Percentiles rank a stretch among this genome's conserved stretches.
Evolutionary conservation across 2,888 invertebrate genomes (phyloP).

Genomic region (Eristalinus aeneus): DNA sequence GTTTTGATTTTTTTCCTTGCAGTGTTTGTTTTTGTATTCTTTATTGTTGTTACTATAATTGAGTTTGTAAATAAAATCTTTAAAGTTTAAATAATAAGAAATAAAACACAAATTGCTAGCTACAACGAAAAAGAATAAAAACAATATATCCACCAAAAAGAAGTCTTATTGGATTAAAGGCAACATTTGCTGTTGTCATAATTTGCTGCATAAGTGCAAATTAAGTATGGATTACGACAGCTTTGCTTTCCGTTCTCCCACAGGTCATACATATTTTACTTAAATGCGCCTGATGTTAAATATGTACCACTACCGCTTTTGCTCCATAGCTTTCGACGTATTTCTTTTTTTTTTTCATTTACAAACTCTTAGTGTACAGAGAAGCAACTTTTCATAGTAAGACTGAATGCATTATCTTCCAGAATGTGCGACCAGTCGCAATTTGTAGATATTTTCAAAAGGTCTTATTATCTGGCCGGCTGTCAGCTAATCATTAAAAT

Average conservation of each 20-base stretch:
- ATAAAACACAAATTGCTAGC: not conserved
- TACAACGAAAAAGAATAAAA: not conserved
- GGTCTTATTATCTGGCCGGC: not conserved
- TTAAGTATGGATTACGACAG: not conserved
- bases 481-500: not conserved
- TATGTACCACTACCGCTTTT: no score
- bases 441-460: no score
- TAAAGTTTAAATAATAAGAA: conserved; percentile 15
- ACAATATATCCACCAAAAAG: not conserved
- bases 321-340: no score
- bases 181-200: not conserved
- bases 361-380: no score
- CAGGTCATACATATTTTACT: no score
- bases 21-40: conserved; percentile 28
- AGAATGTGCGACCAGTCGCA: no score
- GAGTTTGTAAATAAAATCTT: not conserved
- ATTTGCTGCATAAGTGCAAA: not conserved
- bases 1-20: conserved; percentile 73
- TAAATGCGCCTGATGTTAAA: no score
- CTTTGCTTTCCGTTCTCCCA: no score
- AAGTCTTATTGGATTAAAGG: not conserved
- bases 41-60: not conserved
- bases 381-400: no score
- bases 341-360: no score
- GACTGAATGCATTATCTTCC: no score